Percentiles rank a stretch among this genome's conserved stretches.
Evolutionary conservation across 1,140 invertebrate species (phyloP).

Genomic region (Mercenaria mercenaria): DNA sequence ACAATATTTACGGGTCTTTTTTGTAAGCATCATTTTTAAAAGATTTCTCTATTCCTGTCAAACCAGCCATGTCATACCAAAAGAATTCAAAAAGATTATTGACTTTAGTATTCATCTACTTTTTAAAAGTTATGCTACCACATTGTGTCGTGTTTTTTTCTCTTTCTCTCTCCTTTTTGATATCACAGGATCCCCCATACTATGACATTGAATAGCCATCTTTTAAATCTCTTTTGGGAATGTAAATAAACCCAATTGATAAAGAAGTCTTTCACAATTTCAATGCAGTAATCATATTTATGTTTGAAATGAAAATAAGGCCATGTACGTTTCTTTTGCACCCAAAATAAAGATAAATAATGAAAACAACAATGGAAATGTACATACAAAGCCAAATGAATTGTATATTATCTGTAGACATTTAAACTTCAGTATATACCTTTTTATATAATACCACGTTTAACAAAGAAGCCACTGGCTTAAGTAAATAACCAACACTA

Average conservation of each 20-base stretch:
- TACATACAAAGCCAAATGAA: too few relatives aligned
- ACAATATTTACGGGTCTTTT: not conserved
- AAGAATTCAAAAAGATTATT: not conserved
- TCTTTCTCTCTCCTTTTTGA: too few relatives aligned
- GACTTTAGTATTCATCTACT: not conserved
- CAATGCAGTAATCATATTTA: conserved; percentile 6
- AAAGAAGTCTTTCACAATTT: not conserved
- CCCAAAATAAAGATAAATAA: too few relatives aligned
- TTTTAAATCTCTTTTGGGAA: not conserved
- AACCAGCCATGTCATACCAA: not conserved
- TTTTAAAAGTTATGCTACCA: too few relatives aligned
- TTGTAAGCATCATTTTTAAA: not conserved
- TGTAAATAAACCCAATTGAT: conserved; percentile 1
- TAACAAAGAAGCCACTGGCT: too few relatives aligned
- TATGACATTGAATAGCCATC: not conserved
- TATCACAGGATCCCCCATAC: not conserved
- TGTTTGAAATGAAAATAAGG: not conserved
- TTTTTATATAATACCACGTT: too few relatives aligned
- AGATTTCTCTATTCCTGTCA: not conserved
- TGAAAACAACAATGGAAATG: too few relatives aligned
- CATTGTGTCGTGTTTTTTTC: too few relatives aligned
- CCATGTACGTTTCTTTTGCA: not conserved
- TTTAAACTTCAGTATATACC: too few relatives aligned
- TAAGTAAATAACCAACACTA: too few relatives aligned
- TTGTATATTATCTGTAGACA: too few relatives aligned